phyloP scores from a whole-genome alignment of 2,888 invertebrate genomes.

The Lithophane socia region DNA sequence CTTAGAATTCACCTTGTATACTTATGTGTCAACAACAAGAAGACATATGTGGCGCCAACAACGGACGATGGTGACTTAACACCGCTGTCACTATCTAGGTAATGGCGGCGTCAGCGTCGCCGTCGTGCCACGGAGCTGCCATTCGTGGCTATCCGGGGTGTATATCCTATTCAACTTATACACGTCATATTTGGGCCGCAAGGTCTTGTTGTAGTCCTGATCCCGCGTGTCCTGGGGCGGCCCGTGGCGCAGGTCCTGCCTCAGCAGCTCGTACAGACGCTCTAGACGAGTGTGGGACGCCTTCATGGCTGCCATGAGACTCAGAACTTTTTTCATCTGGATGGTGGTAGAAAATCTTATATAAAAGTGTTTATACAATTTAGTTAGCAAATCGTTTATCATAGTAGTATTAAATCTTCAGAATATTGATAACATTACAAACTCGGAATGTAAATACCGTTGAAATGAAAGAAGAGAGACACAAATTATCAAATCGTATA shows the following conservation, averaged over 20 bases:
- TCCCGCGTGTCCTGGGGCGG: neutral
- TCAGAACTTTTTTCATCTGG: neutral
- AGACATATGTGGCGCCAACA: no score
- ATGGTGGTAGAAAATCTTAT: neutral
- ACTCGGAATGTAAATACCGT: neutral
- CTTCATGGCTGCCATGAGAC: neutral
- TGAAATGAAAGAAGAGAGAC: neutral
- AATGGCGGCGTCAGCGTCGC: no score
- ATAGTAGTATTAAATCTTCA: neutral
- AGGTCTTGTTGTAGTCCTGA: neutral
- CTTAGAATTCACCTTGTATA: neutral
- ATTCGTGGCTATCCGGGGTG: neutral
- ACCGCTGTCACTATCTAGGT: neutral
- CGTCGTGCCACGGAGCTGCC: no score
- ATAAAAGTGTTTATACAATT: neutral
- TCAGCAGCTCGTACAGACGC: constrained; percentile 60
- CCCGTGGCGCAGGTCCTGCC: constrained; percentile 58
- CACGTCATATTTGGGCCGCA: neutral
- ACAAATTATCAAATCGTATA: neutral
- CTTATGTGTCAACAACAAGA: no score
- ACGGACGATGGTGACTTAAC: neutral
- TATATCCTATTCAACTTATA: neutral
- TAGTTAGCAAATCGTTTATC: neutral
- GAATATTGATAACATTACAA: neutral
- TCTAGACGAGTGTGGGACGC: neutral